Base-by-base conservation (phyloP, 2,113 vertebrate genomes). In the Sinocyclocheilus grahami region DNA sequence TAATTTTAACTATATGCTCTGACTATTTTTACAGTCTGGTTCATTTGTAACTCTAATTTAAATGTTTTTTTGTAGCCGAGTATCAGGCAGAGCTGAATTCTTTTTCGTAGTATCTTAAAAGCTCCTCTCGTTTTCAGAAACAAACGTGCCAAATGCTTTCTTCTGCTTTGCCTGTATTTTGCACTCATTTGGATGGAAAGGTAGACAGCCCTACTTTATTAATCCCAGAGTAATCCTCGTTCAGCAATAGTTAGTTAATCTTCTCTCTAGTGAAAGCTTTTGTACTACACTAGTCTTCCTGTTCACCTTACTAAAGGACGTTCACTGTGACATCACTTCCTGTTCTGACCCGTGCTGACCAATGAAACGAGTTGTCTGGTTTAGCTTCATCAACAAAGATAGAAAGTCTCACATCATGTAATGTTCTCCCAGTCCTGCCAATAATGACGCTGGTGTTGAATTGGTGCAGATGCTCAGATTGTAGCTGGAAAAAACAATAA, bases 251-350 rank as follows among this genome's bases (percentile, higher is more conserved):
- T 12, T 79, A 22, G 20, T 24, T 79, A 37, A 79, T 78, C 76
- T 51, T 78, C 51, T 78, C 76, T 39, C 33, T 51, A 78, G 51
- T 55, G 51, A 58, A 30, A 78, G 16, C 48, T 78, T 78, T 48
- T 55, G 78, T 79, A 79, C 78, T 24, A 42, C 78, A 24, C 55
- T 42, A 79, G 76, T 58, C 76, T 4, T 53, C n/a, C 46, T 33
- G 27, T 55, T 30, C 33, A 78, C 74, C 24, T 65, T 69, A 60
- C 20, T 9, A 8, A 58, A 20, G 55, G 55, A 20, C 20, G 55
- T 22, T 39, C 69, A 10, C 18, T 46, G 76, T 58, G 76, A 78
- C 51, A 58, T 78, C 76, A 37, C 76, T 78, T 78, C 76, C 76
- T 58, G 24, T 37, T 55, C 51, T 58, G 76, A 33, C 24, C 75